Percentiles rank a stretch among this genome's conserved stretches.
These are phyloP conservation scores for Ceratina australensis DNA, from an alignment of 1,140 invertebrate genomes.

Conservation along the genomic window DNA sequence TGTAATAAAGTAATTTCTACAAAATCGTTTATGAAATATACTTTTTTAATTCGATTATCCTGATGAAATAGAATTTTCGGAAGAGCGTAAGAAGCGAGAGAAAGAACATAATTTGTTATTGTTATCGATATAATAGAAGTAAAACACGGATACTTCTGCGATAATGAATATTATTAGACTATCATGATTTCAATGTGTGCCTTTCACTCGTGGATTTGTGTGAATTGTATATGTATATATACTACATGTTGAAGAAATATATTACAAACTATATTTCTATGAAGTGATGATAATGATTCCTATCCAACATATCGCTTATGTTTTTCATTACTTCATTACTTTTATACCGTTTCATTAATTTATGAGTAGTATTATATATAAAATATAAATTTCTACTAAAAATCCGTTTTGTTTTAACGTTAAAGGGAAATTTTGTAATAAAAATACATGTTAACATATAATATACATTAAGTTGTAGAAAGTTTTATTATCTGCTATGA, in stretches of 20 bases:
- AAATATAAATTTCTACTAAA: no score
- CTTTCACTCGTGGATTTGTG: conserved; percentile 59
- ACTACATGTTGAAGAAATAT: conserved; percentile 48
- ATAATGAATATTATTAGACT: conserved; percentile 45
- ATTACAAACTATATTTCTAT: conserved; percentile 58
- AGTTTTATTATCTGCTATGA: not conserved
- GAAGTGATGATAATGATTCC: conserved; percentile 58
- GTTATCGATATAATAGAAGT: not conserved
- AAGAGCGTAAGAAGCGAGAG: not conserved
- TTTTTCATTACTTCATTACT: not conserved
- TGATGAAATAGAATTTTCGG: not conserved
- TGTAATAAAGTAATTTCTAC: conserved; percentile 26
- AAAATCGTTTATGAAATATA: not conserved
- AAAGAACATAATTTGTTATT: not conserved
- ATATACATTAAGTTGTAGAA: not conserved
- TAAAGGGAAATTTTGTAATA: not conserved
- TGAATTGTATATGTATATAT: conserved; percentile 59
- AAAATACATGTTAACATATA: not conserved
- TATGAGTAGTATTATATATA: no score
- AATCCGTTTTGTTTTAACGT: no score
- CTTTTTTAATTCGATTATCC: not conserved
- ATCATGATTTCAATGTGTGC: conserved; percentile 58
- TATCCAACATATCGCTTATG: conserved; percentile 27
- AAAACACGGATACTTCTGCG: not conserved
- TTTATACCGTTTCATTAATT: not conserved